Evolutionary conservation across 2,888 invertebrate species (phyloP).

Genomic region (Dichetophora obliterata): DNA sequence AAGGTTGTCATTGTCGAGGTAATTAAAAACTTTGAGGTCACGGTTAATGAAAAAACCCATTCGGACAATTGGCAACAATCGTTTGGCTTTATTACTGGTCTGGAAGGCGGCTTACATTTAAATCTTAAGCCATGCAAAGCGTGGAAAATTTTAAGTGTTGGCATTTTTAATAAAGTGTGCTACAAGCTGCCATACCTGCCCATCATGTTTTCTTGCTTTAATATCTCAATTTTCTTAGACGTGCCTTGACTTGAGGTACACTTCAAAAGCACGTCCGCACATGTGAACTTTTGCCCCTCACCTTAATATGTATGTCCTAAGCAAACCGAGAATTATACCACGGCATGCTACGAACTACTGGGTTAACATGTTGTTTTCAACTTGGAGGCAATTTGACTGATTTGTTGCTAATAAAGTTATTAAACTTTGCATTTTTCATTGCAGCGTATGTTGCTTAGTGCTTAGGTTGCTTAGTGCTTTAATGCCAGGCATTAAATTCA

Average conservation of each 20-base stretch:
- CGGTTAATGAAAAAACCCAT: constrained; percentile 47
- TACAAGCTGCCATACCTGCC: not conserved
- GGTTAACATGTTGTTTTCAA: constrained; percentile 12
- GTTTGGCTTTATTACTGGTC: constrained; percentile 48
- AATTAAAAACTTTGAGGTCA: constrained; percentile 50
- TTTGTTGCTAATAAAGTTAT: constrained; percentile 29
- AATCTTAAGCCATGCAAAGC: constrained; percentile 32
- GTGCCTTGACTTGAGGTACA: not conserved
- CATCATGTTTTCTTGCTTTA: not conserved
- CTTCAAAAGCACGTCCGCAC: not conserved
- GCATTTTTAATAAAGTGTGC: constrained; percentile 14
- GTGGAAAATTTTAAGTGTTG: constrained; percentile 30
- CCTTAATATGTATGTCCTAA: not conserved
- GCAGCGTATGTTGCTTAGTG: not conserved
- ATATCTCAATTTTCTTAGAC: constrained; percentile 5
- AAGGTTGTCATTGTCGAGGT: constrained; percentile 50
- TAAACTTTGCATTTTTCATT: constrained; percentile 5
- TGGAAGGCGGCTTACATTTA: constrained; percentile 50
- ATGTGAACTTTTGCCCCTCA: not conserved
- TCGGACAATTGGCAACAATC: constrained; percentile 47
- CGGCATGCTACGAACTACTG: not conserved
- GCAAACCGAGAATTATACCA: not conserved
- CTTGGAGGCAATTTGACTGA: not conserved
- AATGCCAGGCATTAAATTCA: constrained; percentile 22
- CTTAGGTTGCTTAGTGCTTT: constrained; percentile 1